Percentiles rank a stretch among this genome's conserved stretches.
phyloP scores from a whole-genome alignment of 2,797 vertebrate genomes.

The Tinamus major region DNA sequence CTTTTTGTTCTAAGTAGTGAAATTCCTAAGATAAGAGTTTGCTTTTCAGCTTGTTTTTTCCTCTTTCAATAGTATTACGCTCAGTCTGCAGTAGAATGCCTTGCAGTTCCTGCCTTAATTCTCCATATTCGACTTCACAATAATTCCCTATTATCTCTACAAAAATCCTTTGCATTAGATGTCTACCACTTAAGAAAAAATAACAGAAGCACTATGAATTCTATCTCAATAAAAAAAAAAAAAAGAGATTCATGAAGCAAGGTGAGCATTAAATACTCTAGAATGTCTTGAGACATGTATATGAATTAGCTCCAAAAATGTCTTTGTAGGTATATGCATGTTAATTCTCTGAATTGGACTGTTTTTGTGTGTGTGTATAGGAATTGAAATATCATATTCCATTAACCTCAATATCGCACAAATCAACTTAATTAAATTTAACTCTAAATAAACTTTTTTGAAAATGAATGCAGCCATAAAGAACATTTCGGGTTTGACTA shows the following conservation, averaged over 20 bases:
- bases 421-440: background rate
- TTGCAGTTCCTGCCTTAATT: background rate
- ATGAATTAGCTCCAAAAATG: background rate
- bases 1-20: background rate
- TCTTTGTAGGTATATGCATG: background rate
- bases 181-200: background rate
- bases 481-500: background rate
- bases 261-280: no score
- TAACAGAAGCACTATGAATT: background rate
- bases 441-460: background rate
- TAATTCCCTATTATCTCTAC: background rate
- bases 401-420: background rate
- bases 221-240: no score
- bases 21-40: background rate
- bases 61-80: background rate
- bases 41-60: background rate
- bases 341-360: background rate
- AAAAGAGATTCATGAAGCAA: background rate
- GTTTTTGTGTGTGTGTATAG: background rate
- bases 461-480: background rate
- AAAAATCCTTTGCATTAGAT: background rate
- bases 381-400: background rate
- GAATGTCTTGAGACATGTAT: background rate
- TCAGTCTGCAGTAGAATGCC: background rate
- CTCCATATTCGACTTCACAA: background rate